Percentiles rank a stretch among this genome's conserved stretches.
phyloP scores from a whole-genome alignment of 1,140 invertebrate species.

The Metopolophium dirhodum region DNA sequence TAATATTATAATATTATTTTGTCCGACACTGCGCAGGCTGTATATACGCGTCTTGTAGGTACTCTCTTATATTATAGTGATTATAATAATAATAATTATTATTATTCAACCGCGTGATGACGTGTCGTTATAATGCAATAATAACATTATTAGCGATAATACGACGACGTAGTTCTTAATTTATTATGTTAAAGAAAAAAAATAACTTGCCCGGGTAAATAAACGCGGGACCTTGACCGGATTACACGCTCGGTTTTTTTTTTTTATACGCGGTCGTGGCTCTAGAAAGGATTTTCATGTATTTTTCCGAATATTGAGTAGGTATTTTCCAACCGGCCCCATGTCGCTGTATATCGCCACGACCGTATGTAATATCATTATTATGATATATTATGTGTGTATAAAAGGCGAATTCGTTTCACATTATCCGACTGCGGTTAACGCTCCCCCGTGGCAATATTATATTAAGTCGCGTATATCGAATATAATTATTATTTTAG shows the following conservation, averaged over 20 bases:
- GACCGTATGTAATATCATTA: background rate
- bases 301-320: background rate
- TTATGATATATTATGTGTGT: background rate
- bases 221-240: constrained; percentile 27
- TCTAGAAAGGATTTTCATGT: constrained; percentile 47
- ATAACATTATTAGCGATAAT: no score
- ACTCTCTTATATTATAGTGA: no score
- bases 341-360: background rate
- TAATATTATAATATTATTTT: no score
- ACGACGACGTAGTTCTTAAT: no score
- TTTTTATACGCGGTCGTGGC: background rate
- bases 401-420: background rate
- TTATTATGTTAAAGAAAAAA: background rate
- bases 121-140: no score
- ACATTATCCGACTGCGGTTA: background rate
- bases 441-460: background rate
- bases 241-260: background rate
- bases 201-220: background rate
- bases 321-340: background rate
- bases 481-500: background rate
- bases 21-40: no score
- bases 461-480: no score
- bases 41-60: no score
- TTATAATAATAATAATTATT: no score
- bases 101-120: no score